These are phyloP conservation scores for Choristoneura fumiferana DNA, from an alignment of 1,140 invertebrate genomes.

Conservation along the genomic window DNA sequence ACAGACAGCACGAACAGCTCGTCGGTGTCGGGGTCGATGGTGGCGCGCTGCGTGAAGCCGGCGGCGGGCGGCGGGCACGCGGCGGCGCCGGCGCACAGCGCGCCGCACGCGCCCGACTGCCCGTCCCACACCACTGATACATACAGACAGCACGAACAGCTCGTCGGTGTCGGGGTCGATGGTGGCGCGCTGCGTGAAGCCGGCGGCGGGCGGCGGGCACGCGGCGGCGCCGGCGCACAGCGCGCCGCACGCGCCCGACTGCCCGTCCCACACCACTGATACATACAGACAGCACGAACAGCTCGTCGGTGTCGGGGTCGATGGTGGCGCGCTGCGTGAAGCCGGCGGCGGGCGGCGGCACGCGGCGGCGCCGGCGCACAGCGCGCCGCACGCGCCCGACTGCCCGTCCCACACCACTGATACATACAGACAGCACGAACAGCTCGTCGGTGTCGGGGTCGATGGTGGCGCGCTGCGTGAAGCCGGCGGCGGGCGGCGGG, in stretches of 20 bases:
- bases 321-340: constrained; percentile 85
- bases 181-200: constrained; percentile 82
- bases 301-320: constrained; percentile 34
- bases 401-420: too few species aligned
- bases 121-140: constrained; percentile 94
- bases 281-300: constrained; percentile 69
- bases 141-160: constrained; percentile 91
- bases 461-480: constrained; percentile 83
- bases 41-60: constrained; percentile 93
- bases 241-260: too few species aligned
- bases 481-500: constrained; percentile 84
- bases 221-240: constrained; percentile 48
- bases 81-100: constrained; percentile 41
- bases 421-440: constrained; percentile 65
- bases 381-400: too few species aligned
- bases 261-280: too few species aligned
- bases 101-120: constrained; percentile 80
- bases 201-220: constrained; percentile 70
- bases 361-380: constrained; percentile 46
- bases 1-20: constrained; percentile 94
- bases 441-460: constrained; percentile 41
- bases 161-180: constrained; percentile 83
- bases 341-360: constrained; percentile 82
- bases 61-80: constrained; percentile 78
- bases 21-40: constrained; percentile 90